A percentile compares a stretch with the other conserved stretches of the same genome.
Evolutionary conservation across 2,797 vertebrate species (phyloP).

Genomic region (Thaleichthys pacificus): DNA sequence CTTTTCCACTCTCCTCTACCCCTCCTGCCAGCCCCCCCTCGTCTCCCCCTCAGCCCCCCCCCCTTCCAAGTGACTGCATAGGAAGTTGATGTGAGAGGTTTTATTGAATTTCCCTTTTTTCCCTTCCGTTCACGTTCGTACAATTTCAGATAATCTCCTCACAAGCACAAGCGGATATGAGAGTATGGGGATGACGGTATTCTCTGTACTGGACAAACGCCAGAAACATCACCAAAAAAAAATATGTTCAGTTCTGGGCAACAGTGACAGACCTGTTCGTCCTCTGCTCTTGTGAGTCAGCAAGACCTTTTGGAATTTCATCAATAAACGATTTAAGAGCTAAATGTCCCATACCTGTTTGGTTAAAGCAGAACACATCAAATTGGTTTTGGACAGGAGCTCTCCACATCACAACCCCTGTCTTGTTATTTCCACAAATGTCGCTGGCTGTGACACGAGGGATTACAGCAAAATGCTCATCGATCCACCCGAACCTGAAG

Average conservation of each 20-base stretch:
- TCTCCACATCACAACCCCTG: slow-evolving; percentile 70
- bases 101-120: slow-evolving; percentile 29
- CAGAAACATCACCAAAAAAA: slow-evolving; percentile 4
- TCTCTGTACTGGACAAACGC: slow-evolving; percentile 10
- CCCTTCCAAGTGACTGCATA: slow-evolving; percentile 8
- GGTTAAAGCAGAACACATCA: slow-evolving; percentile 78
- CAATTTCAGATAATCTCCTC: slow-evolving; percentile 9
- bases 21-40: not conserved
- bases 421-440: slow-evolving; percentile 62
- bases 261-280: not conserved
- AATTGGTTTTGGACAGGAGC: slow-evolving; percentile 39
- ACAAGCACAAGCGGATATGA: slow-evolving; percentile 2
- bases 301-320: not conserved
- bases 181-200: not conserved
- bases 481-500: slow-evolving; percentile 75
- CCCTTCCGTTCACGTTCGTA: slow-evolving; percentile 19
- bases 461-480: slow-evolving; percentile 75
- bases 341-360: slow-evolving; percentile 63
- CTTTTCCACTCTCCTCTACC: not conserved
- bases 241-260: not conserved
- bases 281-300: not conserved
- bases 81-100: slow-evolving; percentile 38
- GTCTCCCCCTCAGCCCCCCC: no score
- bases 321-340: not conserved
- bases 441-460: slow-evolving; percentile 58